Base-by-base conservation (phyloP, 2,888 invertebrate species). In the Campoletis raptor region DNA sequence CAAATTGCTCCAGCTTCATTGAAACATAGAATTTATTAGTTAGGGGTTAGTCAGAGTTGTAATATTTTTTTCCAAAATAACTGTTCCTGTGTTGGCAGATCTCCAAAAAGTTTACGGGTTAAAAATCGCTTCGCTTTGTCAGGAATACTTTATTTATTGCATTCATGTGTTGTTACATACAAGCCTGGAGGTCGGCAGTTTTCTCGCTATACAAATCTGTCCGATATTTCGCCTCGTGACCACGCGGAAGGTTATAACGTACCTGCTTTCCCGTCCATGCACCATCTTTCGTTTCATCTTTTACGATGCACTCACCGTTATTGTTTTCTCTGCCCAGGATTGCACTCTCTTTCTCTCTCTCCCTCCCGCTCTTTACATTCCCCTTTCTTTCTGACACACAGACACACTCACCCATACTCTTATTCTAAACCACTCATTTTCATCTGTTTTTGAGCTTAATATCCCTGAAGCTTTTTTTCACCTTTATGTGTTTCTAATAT, bases 231-330 rank as follows among this genome's bases (percentile, higher is more conserved):
- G 80, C 72, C 57, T 54, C 21, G 80, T 40, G 57, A 83, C 37
- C 21, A 45, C 40, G 66, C 54, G 61, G 9, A 52, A 48, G 24
- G 74, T 21, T 72, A 77, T 83, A 86, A 86, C 86, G 78, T n/a
- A 45, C 74, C 54, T 67, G 74, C 66, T 76, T 66, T 72, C 57
- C 52, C 81, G 67, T 83, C 80, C 83, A 42, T 81, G 67, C 80
- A 40, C 80, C 54, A 74, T 76, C 61, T 48, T 57, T 48, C 81
- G 61, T 86, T 86, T 83, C 86, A 86, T 86, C 83, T 86, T 86
- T 86, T 83, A 83, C 83, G 86, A 86, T 83, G 86, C 86, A 86
- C 86, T 86, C 86, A 81, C 83, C 72, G 78, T 85, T 87, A 85
- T 87, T 85, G 84, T 85, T 87, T 84, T 85, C 82, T 79, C 78